Conservation (phyloP, 2,797 vertebrate genomes). For the Nannoperca obscura region DNA sequence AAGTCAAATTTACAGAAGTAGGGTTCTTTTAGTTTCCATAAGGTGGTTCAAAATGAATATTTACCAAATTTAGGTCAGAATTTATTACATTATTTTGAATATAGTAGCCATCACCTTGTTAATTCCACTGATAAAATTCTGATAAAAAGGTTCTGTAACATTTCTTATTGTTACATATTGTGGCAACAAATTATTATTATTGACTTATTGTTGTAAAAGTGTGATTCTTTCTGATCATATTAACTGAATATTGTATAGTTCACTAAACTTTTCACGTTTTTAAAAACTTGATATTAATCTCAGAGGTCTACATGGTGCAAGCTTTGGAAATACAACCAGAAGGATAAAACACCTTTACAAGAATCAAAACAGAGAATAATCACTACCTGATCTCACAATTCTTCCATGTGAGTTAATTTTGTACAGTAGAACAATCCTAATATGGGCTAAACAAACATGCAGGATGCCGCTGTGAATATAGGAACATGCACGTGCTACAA, state of each 20-base stretch:
- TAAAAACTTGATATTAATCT: neutral
- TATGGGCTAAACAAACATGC: constrained; percentile 9
- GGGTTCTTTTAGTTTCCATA: neutral
- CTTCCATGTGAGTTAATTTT: constrained; percentile 4
- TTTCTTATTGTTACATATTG: neutral
- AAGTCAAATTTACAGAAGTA: neutral
- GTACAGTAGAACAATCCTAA: constrained; percentile 6
- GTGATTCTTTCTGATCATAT: neutral
- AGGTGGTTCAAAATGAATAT: neutral
- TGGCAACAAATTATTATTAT: neutral
- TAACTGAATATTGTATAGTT: neutral
- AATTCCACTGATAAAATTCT: neutral
- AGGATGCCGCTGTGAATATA: neutral
- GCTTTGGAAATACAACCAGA: neutral
- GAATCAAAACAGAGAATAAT: neutral
- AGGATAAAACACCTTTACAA: neutral
- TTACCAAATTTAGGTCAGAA: neutral
- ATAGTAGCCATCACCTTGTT: neutral
- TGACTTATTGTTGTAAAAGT: neutral
- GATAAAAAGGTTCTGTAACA: neutral
- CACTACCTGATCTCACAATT: neutral
- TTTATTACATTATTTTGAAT: neutral
- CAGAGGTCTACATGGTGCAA: neutral
- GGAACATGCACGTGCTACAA: neutral
- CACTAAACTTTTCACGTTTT: neutral